phyloP scores from a whole-genome alignment of 1,140 invertebrate genomes.

The Zaprionus capensis region DNA sequence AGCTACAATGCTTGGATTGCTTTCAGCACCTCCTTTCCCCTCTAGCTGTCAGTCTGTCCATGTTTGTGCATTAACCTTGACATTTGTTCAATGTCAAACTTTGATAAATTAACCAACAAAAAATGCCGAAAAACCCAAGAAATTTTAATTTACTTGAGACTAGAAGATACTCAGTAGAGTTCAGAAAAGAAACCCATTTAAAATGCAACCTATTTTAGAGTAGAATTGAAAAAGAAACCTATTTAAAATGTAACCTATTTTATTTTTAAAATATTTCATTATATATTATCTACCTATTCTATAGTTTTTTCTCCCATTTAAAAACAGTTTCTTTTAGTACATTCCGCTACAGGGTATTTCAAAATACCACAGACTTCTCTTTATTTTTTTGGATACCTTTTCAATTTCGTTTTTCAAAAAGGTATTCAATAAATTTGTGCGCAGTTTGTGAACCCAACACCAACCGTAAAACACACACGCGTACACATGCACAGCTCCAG shows the following conservation, averaged over 20 bases:
- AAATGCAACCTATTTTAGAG: too few relatives aligned
- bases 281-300: too few relatives aligned
- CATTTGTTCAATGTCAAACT: constrained; percentile 49
- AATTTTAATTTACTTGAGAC: not conserved
- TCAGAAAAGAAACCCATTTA: too few relatives aligned
- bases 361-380: not conserved
- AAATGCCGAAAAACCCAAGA: constrained; percentile 1
- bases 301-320: too few relatives aligned
- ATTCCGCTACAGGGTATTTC: not conserved
- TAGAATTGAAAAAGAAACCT: too few relatives aligned
- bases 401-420: not conserved
- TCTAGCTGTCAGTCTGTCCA: constrained; percentile 1
- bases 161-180: constrained; percentile 6
- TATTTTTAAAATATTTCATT: not conserved
- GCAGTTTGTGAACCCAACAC: constrained; percentile 20
- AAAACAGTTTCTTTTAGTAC: not conserved
- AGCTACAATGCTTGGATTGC: constrained; percentile 12
- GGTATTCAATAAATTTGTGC: constrained; percentile 31
- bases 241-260: not conserved
- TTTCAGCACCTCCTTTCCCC: not conserved
- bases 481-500: not conserved
- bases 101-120: constrained; percentile 34
- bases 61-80: constrained; percentile 42
- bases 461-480: not conserved
- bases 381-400: not conserved